Evolutionary conservation across 2,113 vertebrate genomes (phyloP), one percentile per base, ranked within the genome.

Genomic region (Nicator chloris): DNA sequence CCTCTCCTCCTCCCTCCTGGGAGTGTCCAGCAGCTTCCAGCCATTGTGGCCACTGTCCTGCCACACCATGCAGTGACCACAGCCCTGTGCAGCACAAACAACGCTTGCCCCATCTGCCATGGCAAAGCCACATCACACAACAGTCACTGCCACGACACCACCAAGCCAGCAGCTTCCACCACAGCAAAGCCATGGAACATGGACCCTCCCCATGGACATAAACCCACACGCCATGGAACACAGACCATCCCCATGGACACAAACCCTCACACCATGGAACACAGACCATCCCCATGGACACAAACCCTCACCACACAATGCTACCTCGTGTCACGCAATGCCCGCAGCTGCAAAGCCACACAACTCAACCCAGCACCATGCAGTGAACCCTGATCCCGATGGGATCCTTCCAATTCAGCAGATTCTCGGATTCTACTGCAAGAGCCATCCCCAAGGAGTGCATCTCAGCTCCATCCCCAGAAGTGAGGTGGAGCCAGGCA

Each of bases 321-420:
- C 30, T 37, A 53, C 20, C 65, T 40, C 3, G 0, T 28, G 39
- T 10, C 56, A 30, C 1, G 0, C 53, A 6, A 8, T 0, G 10
- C 14, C 27, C 1, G 0, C 9, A 1, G 37, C 19, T 33, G 65
- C 47, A 49, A 39, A 57, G 70, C 37, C 83, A 10, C 9, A 2
- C 45, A 4, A 4, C 4, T 12, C 63, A 20, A 39, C 30, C 13
- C 45, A 1, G 1, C 0, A 0, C 27, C 22, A 3, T 0, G 26
- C 59, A 33, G 23, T 3, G 11, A 37, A 40, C 2, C 19, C 35
- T 1, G 0, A 4, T 21, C 13, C 51, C 7, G 24, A 49, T 1
- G 26, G 31, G 51, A 50, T 35, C 61, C 35, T 22, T 30, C 44
- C 20, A 49, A 1, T 4, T 10, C 44, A 18, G 44, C 51, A 31